A percentile compares a stretch with the other conserved stretches of the same genome.
Evolutionary conservation across 1,140 invertebrate genomes (phyloP).

Genomic region (Nasonia giraulti): DNA sequence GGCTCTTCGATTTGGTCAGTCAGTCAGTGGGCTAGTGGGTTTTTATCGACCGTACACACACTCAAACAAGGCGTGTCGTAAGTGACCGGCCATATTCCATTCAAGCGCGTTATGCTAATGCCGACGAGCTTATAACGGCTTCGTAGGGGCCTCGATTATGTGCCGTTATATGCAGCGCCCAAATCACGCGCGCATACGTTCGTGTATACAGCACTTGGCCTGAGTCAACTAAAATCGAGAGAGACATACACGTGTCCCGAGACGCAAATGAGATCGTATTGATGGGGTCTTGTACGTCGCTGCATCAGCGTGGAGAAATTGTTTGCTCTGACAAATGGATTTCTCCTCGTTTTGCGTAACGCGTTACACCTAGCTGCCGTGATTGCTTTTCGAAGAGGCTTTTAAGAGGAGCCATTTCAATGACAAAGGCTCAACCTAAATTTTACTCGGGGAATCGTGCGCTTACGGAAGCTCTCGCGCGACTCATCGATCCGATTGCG

Average conservation of each 20-base stretch:
- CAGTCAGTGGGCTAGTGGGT: neutral
- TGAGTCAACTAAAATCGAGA: too few relatives aligned
- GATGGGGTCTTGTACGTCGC: too few relatives aligned
- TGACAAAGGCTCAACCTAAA: neutral
- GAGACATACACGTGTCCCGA: neutral
- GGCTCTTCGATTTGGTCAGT: neutral
- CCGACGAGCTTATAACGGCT: neutral
- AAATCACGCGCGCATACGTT: neutral
- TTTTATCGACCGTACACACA: neutral
- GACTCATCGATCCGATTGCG: too few relatives aligned
- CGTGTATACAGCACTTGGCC: too few relatives aligned
- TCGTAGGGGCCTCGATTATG: neutral
- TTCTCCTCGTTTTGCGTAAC: too few relatives aligned
- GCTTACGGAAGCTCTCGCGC: neutral
- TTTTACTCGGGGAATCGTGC: neutral
- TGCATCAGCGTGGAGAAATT: too few relatives aligned
- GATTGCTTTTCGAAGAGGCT: neutral
- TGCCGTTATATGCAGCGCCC: neutral
- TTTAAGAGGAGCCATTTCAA: neutral
- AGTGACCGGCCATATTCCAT: neutral
- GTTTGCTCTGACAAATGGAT: too few relatives aligned
- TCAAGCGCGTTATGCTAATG: neutral
- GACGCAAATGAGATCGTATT: too few relatives aligned
- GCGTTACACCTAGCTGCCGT: too few relatives aligned
- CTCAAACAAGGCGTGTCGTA: neutral